phyloP scores from a whole-genome alignment of 2,888 invertebrate genomes.

The Cataglyphis livida region DNA sequence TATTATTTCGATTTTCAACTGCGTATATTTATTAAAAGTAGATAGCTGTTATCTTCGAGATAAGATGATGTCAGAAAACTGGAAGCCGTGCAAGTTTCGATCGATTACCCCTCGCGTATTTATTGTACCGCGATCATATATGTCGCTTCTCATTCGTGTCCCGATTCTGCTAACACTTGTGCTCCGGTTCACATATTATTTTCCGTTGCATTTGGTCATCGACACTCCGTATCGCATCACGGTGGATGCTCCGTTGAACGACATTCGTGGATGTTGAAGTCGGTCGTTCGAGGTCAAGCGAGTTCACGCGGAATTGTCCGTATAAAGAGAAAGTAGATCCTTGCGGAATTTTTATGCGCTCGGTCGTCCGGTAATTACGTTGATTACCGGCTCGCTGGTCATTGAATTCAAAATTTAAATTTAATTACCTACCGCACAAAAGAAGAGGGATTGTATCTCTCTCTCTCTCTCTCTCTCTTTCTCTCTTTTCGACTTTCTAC shows the following conservation, averaged over 20 bases:
- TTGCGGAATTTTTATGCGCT: constrained; percentile 39
- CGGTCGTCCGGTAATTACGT: constrained; percentile 15
- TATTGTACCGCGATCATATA: not conserved
- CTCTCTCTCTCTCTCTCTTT: not conserved
- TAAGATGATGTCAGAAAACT: not conserved
- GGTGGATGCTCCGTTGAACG: constrained; percentile 76
- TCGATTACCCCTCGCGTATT: constrained; percentile 15
- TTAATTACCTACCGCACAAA: not conserved
- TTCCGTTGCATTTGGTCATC: constrained; percentile 39
- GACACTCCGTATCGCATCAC: constrained; percentile 59
- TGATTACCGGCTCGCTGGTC: constrained; percentile 8
- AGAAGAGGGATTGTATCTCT: not conserved
- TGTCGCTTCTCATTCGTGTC: constrained; percentile 6
- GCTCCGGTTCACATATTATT: constrained; percentile 32
- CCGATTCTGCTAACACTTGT: constrained; percentile 1
- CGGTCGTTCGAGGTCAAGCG: constrained; percentile 82
- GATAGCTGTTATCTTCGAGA: constrained; percentile 2
- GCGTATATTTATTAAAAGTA: not conserved
- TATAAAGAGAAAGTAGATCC: constrained; percentile 75
- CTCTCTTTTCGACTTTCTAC: constrained; percentile 14
- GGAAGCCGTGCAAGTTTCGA: not conserved
- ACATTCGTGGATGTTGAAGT: constrained; percentile 82
- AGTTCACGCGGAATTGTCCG: constrained; percentile 80
- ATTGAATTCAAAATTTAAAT: constrained; percentile 23
- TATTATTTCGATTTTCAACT: constrained; percentile 2